phyloP scores from a whole-genome alignment of 2,113 vertebrate species.

The Mellivora capensis region DNA sequence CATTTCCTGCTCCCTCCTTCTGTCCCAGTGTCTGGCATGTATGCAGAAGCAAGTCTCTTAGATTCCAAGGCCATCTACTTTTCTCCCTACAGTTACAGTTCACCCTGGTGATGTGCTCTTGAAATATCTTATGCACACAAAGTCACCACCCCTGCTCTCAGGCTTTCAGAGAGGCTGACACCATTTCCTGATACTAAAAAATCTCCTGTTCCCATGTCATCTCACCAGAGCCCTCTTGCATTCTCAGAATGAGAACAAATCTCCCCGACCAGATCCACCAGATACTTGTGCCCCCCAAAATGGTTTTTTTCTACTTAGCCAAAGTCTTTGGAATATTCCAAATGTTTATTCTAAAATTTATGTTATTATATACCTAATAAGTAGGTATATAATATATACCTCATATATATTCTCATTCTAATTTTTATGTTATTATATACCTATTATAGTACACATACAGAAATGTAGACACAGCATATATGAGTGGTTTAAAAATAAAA shows the following conservation, averaged over 20 bases:
- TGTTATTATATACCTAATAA: not conserved
- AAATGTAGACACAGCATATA: not conserved
- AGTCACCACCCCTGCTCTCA: not conserved
- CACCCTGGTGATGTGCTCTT: not conserved
- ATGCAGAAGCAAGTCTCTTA: not conserved
- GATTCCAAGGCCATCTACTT: not conserved
- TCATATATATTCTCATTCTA: not conserved
- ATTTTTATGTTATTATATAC: not conserved
- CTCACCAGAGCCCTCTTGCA: not conserved
- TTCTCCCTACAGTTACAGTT: not conserved
- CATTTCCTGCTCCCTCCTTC: not conserved
- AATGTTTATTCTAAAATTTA: not conserved
- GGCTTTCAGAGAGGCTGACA: not conserved
- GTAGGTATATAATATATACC: not conserved
- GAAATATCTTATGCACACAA: not conserved
- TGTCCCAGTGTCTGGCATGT: not conserved
- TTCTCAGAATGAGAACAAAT: not conserved
- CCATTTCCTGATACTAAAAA: not conserved
- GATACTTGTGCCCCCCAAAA: not conserved
- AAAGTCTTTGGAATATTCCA: not conserved
- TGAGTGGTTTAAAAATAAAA: not conserved
- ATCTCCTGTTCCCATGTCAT: not conserved
- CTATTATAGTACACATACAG: not conserved
- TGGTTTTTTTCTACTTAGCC: not conserved
- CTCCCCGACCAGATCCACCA: not conserved